phyloP scores from a whole-genome alignment of 2,888 invertebrate genomes.

The Athrips mouffetella region DNA sequence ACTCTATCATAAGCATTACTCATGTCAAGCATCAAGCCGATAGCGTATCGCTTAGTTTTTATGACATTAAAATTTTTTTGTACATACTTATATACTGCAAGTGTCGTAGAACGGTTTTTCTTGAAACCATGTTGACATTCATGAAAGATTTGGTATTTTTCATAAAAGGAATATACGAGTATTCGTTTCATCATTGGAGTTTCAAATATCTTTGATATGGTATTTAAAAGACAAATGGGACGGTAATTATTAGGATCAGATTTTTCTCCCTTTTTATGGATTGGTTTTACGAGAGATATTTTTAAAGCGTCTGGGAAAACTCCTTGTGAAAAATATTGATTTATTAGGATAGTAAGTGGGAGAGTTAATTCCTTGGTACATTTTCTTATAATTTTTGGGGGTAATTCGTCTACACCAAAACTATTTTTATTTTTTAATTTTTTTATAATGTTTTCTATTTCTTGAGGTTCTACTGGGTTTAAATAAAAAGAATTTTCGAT shows the following conservation, averaged over 20 bases:
- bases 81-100: neutral
- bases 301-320: neutral
- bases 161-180: neutral
- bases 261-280: neutral
- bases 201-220: neutral
- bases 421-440: neutral
- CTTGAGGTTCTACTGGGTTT: neutral
- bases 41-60: neutral
- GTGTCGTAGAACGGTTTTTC: neutral
- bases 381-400: neutral
- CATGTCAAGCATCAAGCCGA: too few species aligned
- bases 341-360: neutral
- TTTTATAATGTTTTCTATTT: neutral
- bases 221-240: neutral
- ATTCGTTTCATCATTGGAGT: neutral
- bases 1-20: too few species aligned
- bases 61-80: neutral
- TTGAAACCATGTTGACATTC: neutral
- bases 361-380: neutral
- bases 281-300: neutral
- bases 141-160: neutral
- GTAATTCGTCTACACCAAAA: neutral
- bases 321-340: neutral
- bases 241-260: neutral
- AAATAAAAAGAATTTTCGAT: neutral